Evolutionary conservation across 2,113 vertebrate genomes (phyloP), one percentile per base, ranked within the genome.

Genomic region (Pygoscelis antarcticus): DNA sequence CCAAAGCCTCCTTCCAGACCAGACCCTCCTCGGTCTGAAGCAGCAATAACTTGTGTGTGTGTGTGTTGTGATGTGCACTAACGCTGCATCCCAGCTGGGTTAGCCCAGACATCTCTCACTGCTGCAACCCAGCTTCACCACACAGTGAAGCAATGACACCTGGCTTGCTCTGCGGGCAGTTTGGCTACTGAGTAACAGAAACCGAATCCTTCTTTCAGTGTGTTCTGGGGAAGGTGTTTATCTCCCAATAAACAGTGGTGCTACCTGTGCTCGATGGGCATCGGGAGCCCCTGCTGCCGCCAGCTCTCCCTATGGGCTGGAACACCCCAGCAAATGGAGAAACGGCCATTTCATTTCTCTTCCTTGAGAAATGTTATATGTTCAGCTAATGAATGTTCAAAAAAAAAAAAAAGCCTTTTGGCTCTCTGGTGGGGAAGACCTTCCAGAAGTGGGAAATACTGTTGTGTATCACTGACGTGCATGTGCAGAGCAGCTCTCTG

Each of bases 241-340:
- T 47, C 40, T 58, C 74, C n/a, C 0, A 2, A 14, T 8, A n/a
- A 26, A 27, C 1, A 13, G 19, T 1, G 1, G 15, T 27, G 46
- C 17, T 26, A 7, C 25, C 40, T 30, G 44, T 54, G 40, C 72
- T 22, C 0, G 0, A 0, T 7, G 23, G 10, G 15, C 3, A 2
- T 1, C 0, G 1, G 58, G 69, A 76, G 9, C 18, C 23, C 13
- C 29, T 2, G 2, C 26, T 38, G 36, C 64, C 3, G 1, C 62
- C 82, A 17, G 69, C 34, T 51, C 49, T 60, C 36, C 44, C 57
- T 5, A 0, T 5, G 85, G 64, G 32, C 60, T 84, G 69, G 54
- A 52, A 4, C 15, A 17, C 7, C 57, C 51, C 8, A 1, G n/a
- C 40, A 9, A 0, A 0, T 0, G 2, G 60, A 85, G 64, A 15